Evolutionary conservation across 1,140 invertebrate species (phyloP).

Genomic region (Drosophila takahashii): DNA sequence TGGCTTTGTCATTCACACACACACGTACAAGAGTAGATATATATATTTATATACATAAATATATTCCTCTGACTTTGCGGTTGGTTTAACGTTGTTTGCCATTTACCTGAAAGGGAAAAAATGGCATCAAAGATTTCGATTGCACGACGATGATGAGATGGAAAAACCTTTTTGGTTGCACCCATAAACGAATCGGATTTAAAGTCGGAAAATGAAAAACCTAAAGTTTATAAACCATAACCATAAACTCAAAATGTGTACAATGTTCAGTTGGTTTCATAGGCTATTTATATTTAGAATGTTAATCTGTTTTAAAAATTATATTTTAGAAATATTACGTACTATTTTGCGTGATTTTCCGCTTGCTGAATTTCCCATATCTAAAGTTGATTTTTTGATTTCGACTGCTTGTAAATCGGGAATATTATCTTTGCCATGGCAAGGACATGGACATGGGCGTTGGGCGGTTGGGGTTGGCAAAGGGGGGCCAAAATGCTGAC

Average conservation of each 20-base stretch:
- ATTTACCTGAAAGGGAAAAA: not conserved
- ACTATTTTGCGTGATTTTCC: too few species aligned
- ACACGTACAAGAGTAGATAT: slow-evolving; percentile 3
- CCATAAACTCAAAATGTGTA: too few species aligned
- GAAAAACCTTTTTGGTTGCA: not conserved
- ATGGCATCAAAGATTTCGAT: slow-evolving; percentile 5
- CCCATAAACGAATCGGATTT: not conserved
- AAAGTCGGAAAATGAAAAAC: not conserved
- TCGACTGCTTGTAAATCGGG: slow-evolving; percentile 61
- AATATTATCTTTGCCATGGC: slow-evolving; percentile 61
- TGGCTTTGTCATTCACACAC: slow-evolving; percentile 40
- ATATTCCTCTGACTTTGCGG: slow-evolving; percentile 29
- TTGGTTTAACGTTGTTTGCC: slow-evolving; percentile 37
- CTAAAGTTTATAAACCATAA: too few species aligned
- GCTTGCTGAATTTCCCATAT: not conserved
- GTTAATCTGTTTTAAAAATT: too few species aligned
- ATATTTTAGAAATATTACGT: too few species aligned
- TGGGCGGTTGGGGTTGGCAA: not conserved
- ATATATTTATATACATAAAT: slow-evolving; percentile 21
- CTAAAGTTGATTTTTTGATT: slow-evolving; percentile 41
- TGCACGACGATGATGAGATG: not conserved
- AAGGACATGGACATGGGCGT: slow-evolving; percentile 12
- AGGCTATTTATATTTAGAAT: too few species aligned
- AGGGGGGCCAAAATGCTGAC: slow-evolving; percentile 57
- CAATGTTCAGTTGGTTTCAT: too few species aligned